Evolutionary conservation across 2,797 vertebrate genomes (phyloP).

Genomic region (Erpetoichthys calabaricus): DNA sequence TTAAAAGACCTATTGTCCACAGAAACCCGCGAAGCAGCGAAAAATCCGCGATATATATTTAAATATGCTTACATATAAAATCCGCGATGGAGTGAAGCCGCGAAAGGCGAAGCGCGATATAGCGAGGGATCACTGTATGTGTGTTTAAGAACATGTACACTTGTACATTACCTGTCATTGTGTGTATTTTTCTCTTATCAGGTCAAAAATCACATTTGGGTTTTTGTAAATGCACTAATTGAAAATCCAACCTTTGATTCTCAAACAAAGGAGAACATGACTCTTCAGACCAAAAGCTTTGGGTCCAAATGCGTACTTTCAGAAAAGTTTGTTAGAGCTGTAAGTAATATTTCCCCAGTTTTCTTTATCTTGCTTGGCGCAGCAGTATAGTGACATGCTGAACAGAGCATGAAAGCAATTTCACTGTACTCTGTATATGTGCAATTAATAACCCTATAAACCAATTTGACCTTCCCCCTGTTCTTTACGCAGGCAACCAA

Average conservation of each 20-base stretch:
- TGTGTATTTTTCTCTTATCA: conserved; percentile 32
- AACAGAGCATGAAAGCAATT: not conserved
- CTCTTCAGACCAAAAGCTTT: conserved; percentile 76
- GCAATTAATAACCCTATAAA: not conserved
- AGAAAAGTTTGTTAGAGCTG: conserved; percentile 88
- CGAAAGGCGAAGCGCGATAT: no score
- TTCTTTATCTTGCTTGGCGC: fast-evolving
- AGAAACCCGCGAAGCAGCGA: no score
- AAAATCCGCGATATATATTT: no score
- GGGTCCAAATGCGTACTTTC: conserved; percentile 77
- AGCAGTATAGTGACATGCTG: not conserved
- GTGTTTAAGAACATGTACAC: not conserved
- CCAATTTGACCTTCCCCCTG: no score
- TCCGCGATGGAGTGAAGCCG: no score
- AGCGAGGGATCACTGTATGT: no score
- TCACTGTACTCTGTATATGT: not conserved
- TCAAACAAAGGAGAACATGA: conserved; percentile 86
- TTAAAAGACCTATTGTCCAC: no score
- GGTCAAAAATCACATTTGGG: conserved; percentile 88
- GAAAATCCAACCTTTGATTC: conserved; percentile 83
- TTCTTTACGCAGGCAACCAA: conserved; percentile 59
- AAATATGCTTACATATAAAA: no score
- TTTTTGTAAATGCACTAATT: conserved; percentile 79
- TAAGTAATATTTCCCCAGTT: conserved; percentile 38
- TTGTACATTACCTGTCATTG: not conserved